Percentiles rank a stretch among this genome's conserved stretches.
These are phyloP conservation scores for Melanotaenia parkinsoni DNA, from an alignment of 2,797 vertebrate species.

Conservation along the genomic window DNA sequence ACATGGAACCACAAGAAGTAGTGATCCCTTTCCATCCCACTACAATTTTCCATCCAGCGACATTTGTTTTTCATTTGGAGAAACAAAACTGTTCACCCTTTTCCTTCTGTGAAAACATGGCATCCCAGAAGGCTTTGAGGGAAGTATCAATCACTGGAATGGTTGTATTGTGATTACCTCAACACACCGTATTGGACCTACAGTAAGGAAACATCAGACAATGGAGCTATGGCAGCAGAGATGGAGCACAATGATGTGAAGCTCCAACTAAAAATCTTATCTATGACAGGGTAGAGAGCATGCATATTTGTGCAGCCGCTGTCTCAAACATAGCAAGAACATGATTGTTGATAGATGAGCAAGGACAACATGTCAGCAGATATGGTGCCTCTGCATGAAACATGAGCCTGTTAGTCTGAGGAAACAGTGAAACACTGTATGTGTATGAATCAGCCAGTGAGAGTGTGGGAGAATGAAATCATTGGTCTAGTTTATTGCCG, in stretches of 20 bases:
- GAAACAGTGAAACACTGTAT: constrained; percentile 56
- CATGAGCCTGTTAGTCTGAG: constrained; percentile 51
- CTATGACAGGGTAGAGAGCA: constrained; percentile 47
- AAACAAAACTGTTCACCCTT: constrained; percentile 76
- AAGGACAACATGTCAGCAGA: constrained; percentile 56
- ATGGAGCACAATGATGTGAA: constrained; percentile 54
- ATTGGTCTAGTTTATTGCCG: constrained; percentile 13
- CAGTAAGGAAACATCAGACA: constrained; percentile 67
- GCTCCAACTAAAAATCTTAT: constrained; percentile 56
- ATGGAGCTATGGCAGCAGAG: constrained; percentile 60
- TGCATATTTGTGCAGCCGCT: constrained; percentile 48
- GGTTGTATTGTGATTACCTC: constrained; percentile 71
- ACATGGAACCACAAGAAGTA: constrained; percentile 72
- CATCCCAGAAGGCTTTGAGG: constrained; percentile 71
- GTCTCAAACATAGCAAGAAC: constrained; percentile 37
- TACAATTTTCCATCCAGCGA: constrained; percentile 75
- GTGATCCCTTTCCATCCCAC: constrained; percentile 71
- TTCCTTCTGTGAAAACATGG: constrained; percentile 78
- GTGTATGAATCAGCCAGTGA: constrained; percentile 39
- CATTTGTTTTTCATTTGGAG: constrained; percentile 80
- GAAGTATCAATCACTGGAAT: constrained; percentile 78
- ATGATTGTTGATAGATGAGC: constrained; percentile 42
- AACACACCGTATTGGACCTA: constrained; percentile 51
- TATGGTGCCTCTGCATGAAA: constrained; percentile 62
- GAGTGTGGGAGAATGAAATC: constrained; percentile 50